phyloP scores from a whole-genome alignment of 2,888 invertebrate genomes.

The Diachrysia chrysitis region DNA sequence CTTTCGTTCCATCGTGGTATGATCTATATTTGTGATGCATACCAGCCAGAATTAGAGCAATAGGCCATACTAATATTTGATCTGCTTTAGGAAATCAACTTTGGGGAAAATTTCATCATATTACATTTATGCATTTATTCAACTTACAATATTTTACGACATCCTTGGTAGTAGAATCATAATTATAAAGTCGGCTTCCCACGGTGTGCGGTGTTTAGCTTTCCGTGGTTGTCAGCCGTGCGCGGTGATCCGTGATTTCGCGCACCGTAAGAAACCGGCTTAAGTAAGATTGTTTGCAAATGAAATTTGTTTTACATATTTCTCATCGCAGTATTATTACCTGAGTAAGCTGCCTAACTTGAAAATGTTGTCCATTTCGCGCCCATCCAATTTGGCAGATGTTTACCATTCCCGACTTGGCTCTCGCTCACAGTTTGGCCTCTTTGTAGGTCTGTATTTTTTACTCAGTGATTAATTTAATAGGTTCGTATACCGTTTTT shows the following conservation, averaged over 20 bases:
- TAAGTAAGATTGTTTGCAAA: constrained; percentile 14
- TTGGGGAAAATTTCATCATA: neutral
- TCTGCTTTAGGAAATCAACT: neutral
- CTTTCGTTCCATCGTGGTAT: neutral
- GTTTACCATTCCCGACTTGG: constrained; percentile 52
- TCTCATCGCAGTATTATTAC: constrained; percentile 20
- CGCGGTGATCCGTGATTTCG: too few relatives aligned
- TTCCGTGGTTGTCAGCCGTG: too few relatives aligned
- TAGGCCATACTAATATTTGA: neutral
- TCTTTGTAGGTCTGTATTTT: constrained; percentile 39
- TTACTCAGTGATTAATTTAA: constrained; percentile 40
- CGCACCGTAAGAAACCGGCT: too few relatives aligned
- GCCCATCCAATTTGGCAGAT: constrained; percentile 51
- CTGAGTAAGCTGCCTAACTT: constrained; percentile 30
- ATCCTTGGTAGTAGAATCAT: too few relatives aligned
- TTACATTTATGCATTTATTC: neutral
- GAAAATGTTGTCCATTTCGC: constrained; percentile 42
- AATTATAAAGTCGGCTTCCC: too few relatives aligned
- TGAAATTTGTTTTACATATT: constrained; percentile 16
- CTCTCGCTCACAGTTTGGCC: constrained; percentile 40
- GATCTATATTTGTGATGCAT: neutral
- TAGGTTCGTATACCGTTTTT: constrained; percentile 35
- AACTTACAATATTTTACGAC: neutral
- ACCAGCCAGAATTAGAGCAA: neutral
- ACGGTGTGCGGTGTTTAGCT: too few relatives aligned